Conservation (phyloP, 2,888 invertebrate genomes). For the Alcis repandata region DNA sequence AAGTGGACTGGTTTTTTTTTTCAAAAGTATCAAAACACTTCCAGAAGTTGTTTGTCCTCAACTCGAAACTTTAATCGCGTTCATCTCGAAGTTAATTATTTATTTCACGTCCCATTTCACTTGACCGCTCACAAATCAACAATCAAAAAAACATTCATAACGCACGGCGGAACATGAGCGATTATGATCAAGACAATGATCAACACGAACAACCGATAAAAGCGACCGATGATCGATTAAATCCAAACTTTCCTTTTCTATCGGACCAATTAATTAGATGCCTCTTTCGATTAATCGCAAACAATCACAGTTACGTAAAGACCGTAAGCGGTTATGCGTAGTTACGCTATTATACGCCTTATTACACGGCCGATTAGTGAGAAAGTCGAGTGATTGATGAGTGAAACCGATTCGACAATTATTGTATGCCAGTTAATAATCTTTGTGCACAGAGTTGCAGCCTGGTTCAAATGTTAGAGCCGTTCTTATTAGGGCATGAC, state of each 20-base stretch:
- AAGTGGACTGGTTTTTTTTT: too few species aligned
- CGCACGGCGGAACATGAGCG: not conserved
- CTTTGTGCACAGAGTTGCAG: constrained; percentile 33
- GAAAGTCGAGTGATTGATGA: constrained; percentile 71
- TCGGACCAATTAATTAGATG: constrained; percentile 51
- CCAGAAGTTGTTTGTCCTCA: too few species aligned
- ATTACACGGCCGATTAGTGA: constrained; percentile 67
- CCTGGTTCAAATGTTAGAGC: not conserved
- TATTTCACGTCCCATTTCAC: too few species aligned
- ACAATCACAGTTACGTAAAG: constrained; percentile 64
- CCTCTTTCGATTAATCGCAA: constrained; percentile 49
- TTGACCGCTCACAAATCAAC: too few species aligned
- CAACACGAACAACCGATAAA: constrained; percentile 20
- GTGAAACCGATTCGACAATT: constrained; percentile 55
- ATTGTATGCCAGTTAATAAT: constrained; percentile 39
- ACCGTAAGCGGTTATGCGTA: constrained; percentile 46
- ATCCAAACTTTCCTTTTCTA: constrained; percentile 59
- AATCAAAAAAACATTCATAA: not conserved
- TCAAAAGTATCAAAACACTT: too few species aligned
- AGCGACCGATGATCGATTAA: constrained; percentile 20
- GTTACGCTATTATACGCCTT: constrained; percentile 66
- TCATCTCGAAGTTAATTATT: too few species aligned
- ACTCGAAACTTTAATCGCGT: too few species aligned
- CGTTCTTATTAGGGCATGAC: too few species aligned
- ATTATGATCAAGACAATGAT: constrained; percentile 14